Evolutionary conservation across 1,140 invertebrate species (phyloP), one percentile per base, ranked within the genome.

Genomic region (Campoletis sonorensis): DNA sequence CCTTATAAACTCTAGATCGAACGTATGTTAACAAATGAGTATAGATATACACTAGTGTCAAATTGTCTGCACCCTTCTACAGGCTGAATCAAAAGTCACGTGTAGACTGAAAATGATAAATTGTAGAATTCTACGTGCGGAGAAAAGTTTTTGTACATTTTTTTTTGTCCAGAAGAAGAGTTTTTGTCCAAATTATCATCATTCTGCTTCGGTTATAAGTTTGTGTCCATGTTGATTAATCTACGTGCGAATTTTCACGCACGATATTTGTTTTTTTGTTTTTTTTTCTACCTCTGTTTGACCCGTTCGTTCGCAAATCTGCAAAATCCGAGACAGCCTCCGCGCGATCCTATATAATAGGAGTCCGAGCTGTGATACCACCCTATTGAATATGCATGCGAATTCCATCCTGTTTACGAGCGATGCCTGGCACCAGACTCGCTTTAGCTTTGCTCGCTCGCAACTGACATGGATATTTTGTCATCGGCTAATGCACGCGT

Each of bases 391-490:
- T 89, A 88, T 88, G 85, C 86, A 89, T 89, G 87, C 84, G 83
- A 89, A 89, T 89, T 89, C 85, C 84, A 87, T 88, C 83, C 87
- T 89, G 88, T 87, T 88, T 89, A 85, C 85, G 49, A 86, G 82
- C 81, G 79, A 71, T 82, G 79, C 84, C 84, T 85, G 82, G 80
- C 86, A 87, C 82, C 82, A 80, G 68, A 79, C 79, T 79, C 84
- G 80, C 67, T 70, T 70, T n/a, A 33, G 30, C 67, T 70, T 16
- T 70, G 67, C 30, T 64, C 61, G 23, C 27, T 85, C 82, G 82
- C 80, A 80, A 45, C 45, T 87, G 86, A 88, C 87, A 88, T 85
- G 84, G 86, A 88, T 88, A 88, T 88, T 87, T 86, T 86, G 84
- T 85, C 82, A 68, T 79, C 21, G 30, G 30, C 21, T 79, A 70